Conservation (phyloP, 2,888 invertebrate genomes). For the Drosophila paranaensis region DNA sequence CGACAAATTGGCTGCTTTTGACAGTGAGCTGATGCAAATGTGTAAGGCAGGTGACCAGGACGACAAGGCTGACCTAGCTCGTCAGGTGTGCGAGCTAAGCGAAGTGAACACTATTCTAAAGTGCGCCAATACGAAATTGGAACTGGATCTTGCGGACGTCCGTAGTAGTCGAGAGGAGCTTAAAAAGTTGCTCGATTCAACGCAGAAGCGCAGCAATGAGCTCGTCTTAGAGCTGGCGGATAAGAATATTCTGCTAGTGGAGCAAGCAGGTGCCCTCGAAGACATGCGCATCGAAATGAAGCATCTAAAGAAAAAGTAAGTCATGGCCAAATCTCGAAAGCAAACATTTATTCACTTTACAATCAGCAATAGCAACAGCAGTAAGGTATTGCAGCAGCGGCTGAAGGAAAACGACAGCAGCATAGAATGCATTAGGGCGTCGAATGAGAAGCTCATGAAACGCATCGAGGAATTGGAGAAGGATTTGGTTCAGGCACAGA, state of each 20-base stretch:
- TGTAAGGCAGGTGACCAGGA: neutral
- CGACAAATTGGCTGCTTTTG: neutral
- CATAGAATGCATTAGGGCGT: accelerated
- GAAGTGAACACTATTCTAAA: neutral
- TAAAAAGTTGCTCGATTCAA: neutral
- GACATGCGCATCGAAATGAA: constrained; percentile 7
- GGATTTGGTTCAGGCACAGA: constrained; percentile 11
- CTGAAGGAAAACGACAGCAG: constrained; percentile 13
- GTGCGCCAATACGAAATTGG: neutral
- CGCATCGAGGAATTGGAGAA: constrained; percentile 4
- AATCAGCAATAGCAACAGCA: neutral
- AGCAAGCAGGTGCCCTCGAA: neutral
- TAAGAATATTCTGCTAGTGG: neutral
- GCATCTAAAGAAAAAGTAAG: constrained; percentile 37
- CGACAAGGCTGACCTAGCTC: neutral
- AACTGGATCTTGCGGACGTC: neutral
- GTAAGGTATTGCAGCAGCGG: neutral
- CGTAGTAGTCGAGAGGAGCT: constrained; percentile 14
- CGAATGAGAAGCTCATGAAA: neutral
- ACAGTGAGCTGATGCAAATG: constrained; percentile 15
- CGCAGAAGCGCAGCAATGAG: constrained; percentile 8
- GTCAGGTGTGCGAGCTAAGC: neutral
- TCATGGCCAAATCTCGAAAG: neutral
- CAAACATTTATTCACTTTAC: neutral
- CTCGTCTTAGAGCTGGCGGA: constrained; percentile 19